These are phyloP conservation scores for Pseudocheirus occidentalis DNA, from an alignment of 2,797 vertebrate species.

Conservation along the genomic window DNA sequence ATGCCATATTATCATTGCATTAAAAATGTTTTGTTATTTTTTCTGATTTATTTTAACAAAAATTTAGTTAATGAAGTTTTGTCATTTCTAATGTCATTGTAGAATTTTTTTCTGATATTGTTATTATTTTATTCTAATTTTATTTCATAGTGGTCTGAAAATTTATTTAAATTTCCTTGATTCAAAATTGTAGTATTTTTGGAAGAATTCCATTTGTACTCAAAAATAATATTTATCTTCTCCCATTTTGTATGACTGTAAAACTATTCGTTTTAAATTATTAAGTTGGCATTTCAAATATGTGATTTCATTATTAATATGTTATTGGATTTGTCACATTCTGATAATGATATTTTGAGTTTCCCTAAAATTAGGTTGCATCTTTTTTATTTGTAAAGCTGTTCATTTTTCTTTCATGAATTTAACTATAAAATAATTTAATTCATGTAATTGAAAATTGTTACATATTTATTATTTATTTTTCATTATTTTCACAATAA, in stretches of 20 bases:
- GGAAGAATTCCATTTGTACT: not conserved
- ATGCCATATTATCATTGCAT: not conserved
- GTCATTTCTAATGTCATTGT: not conserved
- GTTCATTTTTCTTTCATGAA: not conserved
- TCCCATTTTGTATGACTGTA: not conserved
- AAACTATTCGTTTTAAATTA: not conserved
- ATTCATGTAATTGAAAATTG: not conserved
- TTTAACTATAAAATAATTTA: not conserved
- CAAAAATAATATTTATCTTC: not conserved
- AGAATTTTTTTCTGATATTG: not conserved
- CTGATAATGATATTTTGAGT: not conserved
- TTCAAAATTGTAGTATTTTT: not conserved
- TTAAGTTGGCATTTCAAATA: not conserved
- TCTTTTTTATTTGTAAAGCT: not conserved
- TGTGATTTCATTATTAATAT: not conserved
- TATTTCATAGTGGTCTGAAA: not conserved
- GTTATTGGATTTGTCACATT: not conserved
- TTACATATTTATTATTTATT: not conserved
- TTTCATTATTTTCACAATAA: not conserved
- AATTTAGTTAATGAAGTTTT: not conserved
- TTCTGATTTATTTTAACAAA: not conserved
- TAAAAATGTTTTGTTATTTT: not conserved
- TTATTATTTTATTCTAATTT: not conserved
- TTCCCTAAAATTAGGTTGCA: not conserved
- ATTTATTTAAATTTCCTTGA: not conserved